phyloP scores from a whole-genome alignment of 1,140 invertebrate species.

The Xylocopa sonorina region DNA sequence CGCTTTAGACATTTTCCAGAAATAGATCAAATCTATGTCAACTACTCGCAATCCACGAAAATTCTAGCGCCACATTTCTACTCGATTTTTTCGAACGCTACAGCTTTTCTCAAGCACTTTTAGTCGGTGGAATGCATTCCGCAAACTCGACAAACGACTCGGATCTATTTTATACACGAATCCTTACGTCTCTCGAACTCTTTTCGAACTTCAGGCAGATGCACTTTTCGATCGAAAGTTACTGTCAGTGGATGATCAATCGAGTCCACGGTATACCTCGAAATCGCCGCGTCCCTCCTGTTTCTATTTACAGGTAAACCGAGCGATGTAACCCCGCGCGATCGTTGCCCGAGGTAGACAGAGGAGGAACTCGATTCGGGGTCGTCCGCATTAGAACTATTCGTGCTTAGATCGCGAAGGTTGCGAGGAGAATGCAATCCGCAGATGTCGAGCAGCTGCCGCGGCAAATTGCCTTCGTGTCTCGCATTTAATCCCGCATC shows the following conservation, averaged over 20 bases:
- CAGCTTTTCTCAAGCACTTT: too few relatives aligned
- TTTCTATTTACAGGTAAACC: constrained; percentile 23
- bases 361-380: constrained; percentile 7
- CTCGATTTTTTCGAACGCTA: too few relatives aligned
- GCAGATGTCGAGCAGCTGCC: constrained; percentile 77
- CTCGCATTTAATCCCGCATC: constrained; percentile 64
- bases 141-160: too few relatives aligned
- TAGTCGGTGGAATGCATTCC: too few relatives aligned
- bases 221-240: not conserved
- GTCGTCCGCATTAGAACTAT: constrained; percentile 50
- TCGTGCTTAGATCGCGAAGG: constrained; percentile 57
- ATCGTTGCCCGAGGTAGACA: not conserved
- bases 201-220: not conserved
- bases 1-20: too few relatives aligned
- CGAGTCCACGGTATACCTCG: not conserved
- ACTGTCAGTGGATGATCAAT: not conserved
- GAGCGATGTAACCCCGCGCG: constrained; percentile 11
- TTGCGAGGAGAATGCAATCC: constrained; percentile 65
- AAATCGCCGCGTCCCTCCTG: not conserved
- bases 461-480: constrained; percentile 62
- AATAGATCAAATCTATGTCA: too few relatives aligned
- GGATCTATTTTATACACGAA: too few relatives aligned
- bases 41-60: too few relatives aligned
- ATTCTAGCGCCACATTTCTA: too few relatives aligned
- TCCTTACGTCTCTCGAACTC: not conserved